Conservation (phyloP, 2,888 invertebrate genomes). For the Odontothrips loti region DNA sequence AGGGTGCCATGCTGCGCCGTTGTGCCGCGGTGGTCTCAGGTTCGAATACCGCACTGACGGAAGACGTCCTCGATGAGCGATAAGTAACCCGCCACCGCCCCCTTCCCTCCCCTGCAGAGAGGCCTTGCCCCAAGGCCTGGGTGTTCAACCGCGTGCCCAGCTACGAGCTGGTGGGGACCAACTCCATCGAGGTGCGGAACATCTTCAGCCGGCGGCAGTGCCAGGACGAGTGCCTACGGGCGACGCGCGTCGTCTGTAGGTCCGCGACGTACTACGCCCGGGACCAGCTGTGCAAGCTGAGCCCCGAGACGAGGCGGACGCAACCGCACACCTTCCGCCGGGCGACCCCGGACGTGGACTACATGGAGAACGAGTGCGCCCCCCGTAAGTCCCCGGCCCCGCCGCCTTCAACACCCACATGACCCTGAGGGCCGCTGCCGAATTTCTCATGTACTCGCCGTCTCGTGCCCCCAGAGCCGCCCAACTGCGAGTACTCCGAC, state of each 20-base stretch:
- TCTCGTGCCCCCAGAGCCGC: constrained; percentile 43
- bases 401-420: not conserved
- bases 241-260: constrained; percentile 49
- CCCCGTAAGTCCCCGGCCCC: constrained; percentile 45
- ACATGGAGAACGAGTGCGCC: constrained; percentile 54
- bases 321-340: constrained; percentile 49
- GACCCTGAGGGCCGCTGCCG: too few species aligned
- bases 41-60: too few species aligned
- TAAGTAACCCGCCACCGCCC: too few species aligned
- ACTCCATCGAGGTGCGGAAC: constrained; percentile 43
- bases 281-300: constrained; percentile 48
- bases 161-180: constrained; percentile 45
- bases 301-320: constrained; percentile 50
- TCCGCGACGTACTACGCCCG: constrained; percentile 51
- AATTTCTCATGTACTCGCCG: not conserved
- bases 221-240: constrained; percentile 50
- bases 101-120: not conserved
- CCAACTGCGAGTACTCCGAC: constrained; percentile 48
- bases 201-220: constrained; percentile 49
- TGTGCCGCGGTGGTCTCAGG: too few species aligned
- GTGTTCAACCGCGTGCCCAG: constrained; percentile 51
- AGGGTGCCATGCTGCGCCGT: too few species aligned
- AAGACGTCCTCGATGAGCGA: too few species aligned
- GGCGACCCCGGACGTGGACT: constrained; percentile 48
- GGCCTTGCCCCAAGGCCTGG: constrained; percentile 47